Evolutionary conservation across 2,888 invertebrate genomes (phyloP), one percentile per base, ranked within the genome.

Genomic region (Dyspetes luteomarginatus): DNA sequence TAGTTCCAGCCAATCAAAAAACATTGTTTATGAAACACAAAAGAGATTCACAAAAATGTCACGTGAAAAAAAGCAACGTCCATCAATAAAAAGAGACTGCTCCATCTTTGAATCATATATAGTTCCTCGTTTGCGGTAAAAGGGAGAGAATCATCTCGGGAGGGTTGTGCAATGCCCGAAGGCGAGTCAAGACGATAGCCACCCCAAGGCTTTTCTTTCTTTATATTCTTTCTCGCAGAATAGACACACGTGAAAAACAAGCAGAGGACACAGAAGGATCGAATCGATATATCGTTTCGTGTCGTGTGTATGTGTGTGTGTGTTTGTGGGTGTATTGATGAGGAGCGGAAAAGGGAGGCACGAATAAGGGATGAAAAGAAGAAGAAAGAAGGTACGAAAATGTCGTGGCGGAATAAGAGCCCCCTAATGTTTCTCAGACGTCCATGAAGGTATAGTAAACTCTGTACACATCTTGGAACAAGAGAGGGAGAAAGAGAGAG

Each of bases 221-320:
- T 72, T 60, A 72, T 75, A n/a, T n/a, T n/a, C n/a, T n/a, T n/a
- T n/a, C n/a, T 72, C 80, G 80, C 62, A 75, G 43, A 79, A 22
- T 36, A 36, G 81, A 43, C 74, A 73, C 71, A 72, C 26, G 60
- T 60, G 36, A 60, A 72, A 81, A 81, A 80, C 72, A 74, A 81
- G 43, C 72, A 80, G 76, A 77, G 82, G 81, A 82, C 82, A 74
- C 28, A 22, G 45, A 28, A 50, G 60, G 26, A 4, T 56, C 43
- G 64, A 71, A 82, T 82, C 82, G 82, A 82, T 82, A 82, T 81
- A 81, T 82, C 76, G 80, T 73, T 73, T 77, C 68, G 69, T 60
- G 58, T 45, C 60, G 3, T 0, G 17, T n/a, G n/a, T n/a, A n/a
- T n/a, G n/a, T n/a, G n/a, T n/a, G n/a, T n/a, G n/a, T n/a, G n/a